phyloP scores from a whole-genome alignment of 1,140 invertebrate species.

The Ostrea edulis region DNA sequence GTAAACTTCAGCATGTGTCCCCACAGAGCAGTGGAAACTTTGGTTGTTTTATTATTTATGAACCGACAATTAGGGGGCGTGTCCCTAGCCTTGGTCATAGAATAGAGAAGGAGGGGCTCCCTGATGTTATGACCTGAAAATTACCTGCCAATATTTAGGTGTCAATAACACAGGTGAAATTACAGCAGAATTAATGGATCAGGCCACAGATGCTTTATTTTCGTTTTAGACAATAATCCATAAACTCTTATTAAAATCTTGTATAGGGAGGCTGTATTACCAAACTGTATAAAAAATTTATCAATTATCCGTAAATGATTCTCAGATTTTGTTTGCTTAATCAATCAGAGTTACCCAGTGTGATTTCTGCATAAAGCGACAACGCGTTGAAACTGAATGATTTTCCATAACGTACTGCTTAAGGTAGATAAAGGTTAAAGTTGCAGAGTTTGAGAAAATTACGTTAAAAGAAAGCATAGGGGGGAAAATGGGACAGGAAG shows the following conservation, averaged over 20 bases:
- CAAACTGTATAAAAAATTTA: neutral
- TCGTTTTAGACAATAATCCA: neutral
- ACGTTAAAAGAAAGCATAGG: neutral
- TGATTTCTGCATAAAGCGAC: neutral
- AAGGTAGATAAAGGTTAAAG: neutral
- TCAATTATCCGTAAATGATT: conserved; percentile 20
- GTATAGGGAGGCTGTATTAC: neutral
- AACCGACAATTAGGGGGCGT: conserved; percentile 24
- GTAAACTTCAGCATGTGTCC: conserved; percentile 21
- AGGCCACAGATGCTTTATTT: conserved; percentile 2
- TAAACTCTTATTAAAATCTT: neutral
- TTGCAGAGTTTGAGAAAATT: conserved; percentile 11
- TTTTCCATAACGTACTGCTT: neutral
- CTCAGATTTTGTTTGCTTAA: conserved; percentile 28
- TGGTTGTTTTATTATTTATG: conserved; percentile 28
- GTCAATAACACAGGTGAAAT: conserved; percentile 26
- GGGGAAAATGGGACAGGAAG: conserved; percentile 11
- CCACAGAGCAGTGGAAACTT: neutral
- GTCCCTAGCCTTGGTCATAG: neutral
- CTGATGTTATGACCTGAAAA: conserved; percentile 14
- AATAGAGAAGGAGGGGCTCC: neutral
- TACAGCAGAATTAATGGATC: neutral
- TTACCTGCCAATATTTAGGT: conserved; percentile 21
- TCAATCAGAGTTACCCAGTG: neutral
- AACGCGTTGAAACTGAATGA: neutral